These are phyloP conservation scores for Apodemus speciosus DNA, from an alignment of 2,113 vertebrate species.

Conservation along the genomic window DNA sequence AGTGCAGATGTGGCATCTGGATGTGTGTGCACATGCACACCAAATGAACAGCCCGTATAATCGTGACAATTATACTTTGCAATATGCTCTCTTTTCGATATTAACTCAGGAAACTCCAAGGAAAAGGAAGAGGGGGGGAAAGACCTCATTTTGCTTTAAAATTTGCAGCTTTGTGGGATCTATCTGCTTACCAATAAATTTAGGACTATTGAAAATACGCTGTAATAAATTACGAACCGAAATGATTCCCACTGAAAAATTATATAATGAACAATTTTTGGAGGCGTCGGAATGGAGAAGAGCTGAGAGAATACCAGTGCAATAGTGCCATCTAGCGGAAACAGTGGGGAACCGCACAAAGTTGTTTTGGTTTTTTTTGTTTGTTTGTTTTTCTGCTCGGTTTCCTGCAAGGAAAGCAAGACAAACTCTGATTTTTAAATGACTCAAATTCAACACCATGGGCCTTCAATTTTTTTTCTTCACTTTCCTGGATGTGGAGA, in stretches of 20 bases:
- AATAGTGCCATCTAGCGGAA: constrained; percentile 84
- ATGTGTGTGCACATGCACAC: not conserved
- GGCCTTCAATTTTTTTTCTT: not conserved
- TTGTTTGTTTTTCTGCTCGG: not conserved
- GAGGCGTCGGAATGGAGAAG: not conserved
- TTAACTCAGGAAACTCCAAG: constrained; percentile 52
- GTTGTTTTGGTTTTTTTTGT: rapidly evolving
- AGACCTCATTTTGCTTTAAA: constrained; percentile 39
- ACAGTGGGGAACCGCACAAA: not conserved
- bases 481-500: not conserved
- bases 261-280: constrained; percentile 74
- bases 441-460: not conserved
- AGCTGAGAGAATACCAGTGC: constrained; percentile 17
- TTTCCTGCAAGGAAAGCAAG: not conserved
- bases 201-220: constrained; percentile 82
- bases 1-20: constrained; percentile 38
- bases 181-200: constrained; percentile 79
- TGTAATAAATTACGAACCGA: constrained; percentile 78
- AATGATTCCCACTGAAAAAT: constrained; percentile 76
- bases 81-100: constrained; percentile 69
- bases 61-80: constrained; percentile 55
- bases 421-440: not conserved
- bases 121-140: not conserved
- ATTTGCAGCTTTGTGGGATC: constrained; percentile 66
- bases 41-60: constrained; percentile 47